Evolutionary conservation across 2,113 vertebrate genomes (phyloP).

Genomic region (Lasiurus cinereus): DNA sequence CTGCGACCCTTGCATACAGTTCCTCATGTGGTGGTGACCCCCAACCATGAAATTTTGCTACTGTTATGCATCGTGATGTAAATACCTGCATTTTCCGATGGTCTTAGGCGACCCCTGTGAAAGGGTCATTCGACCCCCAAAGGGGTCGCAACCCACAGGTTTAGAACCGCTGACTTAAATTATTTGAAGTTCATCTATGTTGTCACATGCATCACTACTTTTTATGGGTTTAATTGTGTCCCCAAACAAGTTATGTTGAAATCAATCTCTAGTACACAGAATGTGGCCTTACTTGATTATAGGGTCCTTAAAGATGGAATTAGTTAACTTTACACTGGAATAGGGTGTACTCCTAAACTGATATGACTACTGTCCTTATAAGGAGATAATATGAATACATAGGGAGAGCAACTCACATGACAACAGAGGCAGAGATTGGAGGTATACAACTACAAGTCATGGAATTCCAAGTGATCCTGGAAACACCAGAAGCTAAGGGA

Average conservation of each 20-base stretch:
- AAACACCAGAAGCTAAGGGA: neutral
- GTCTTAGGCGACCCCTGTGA: too few relatives aligned
- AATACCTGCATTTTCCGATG: too few relatives aligned
- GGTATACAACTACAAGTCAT: neutral
- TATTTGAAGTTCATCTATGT: neutral
- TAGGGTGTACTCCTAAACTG: neutral
- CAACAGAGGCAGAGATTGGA: neutral
- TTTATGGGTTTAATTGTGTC: neutral
- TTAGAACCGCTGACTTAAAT: neutral
- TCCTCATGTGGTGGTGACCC: too few relatives aligned
- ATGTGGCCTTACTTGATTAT: neutral
- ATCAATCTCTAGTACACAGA: neutral
- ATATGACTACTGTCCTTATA: neutral
- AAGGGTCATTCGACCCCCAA: too few relatives aligned
- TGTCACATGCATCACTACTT: neutral
- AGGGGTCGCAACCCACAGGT: too few relatives aligned
- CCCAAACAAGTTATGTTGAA: neutral
- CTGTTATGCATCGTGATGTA: too few relatives aligned
- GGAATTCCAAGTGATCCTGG: neutral
- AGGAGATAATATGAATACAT: neutral
- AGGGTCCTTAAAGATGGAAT: neutral
- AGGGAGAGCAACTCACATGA: neutral
- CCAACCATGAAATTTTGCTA: too few relatives aligned
- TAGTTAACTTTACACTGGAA: neutral
- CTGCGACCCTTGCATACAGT: too few relatives aligned